Conservation (phyloP, 2,888 invertebrate genomes). For the Chrysina gloriosa region DNA sequence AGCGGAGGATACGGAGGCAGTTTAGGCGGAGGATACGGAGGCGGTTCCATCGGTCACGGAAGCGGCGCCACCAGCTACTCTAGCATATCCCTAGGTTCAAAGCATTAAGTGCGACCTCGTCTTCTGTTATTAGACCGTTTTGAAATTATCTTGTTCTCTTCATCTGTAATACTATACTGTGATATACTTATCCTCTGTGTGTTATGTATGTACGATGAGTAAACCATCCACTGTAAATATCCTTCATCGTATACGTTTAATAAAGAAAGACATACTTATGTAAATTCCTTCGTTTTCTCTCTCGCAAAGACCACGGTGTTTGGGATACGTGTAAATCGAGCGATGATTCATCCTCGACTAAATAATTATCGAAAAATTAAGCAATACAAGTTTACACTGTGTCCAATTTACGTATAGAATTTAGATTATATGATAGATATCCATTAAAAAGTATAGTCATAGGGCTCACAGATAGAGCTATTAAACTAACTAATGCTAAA, state of each 20-base stretch:
- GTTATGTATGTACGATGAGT: slow-evolving; percentile 24
- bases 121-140: slow-evolving; percentile 19
- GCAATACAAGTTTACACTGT: too few relatives aligned
- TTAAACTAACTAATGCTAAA: too few relatives aligned
- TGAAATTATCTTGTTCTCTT: slow-evolving; percentile 43
- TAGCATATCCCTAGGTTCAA: slow-evolving; percentile 55
- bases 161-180: slow-evolving; percentile 46
- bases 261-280: slow-evolving; percentile 5
- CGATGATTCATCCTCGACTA: too few relatives aligned
- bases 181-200: slow-evolving; percentile 44
- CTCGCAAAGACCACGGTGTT: too few relatives aligned
- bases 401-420: too few relatives aligned
- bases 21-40: slow-evolving; percentile 49
- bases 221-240: slow-evolving; percentile 25
- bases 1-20: slow-evolving; percentile 49
- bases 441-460: too few relatives aligned
- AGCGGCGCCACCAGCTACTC: slow-evolving; percentile 54
- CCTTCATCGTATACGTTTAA: slow-evolving; percentile 19
- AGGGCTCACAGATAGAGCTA: too few relatives aligned
- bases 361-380: too few relatives aligned
- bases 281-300: too few relatives aligned
- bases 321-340: too few relatives aligned
- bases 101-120: slow-evolving; percentile 37
- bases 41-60: slow-evolving; percentile 46
- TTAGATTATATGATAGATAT: too few relatives aligned